A percentile compares a stretch with the other conserved stretches of the same genome.
phyloP scores from a whole-genome alignment of 2,888 invertebrate species.

The Diachrysia chrysitis region DNA sequence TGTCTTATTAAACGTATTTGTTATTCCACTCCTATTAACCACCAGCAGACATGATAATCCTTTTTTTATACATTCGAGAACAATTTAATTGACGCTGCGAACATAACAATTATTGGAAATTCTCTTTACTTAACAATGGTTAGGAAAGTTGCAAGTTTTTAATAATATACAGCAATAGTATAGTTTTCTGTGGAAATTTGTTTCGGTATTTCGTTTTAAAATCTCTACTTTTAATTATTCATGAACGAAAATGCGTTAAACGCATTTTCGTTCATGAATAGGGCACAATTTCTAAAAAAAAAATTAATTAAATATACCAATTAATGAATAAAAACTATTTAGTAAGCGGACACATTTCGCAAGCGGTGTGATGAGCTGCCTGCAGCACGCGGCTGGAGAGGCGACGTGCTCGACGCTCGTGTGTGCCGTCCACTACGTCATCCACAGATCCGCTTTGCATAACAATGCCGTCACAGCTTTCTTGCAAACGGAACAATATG shows the following conservation, averaged over 20 bases:
- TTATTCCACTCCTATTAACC: constrained; percentile 46
- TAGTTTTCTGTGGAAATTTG: constrained; percentile 6
- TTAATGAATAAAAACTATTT: neutral
- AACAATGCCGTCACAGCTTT: constrained; percentile 77
- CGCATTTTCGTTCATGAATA: too few species aligned
- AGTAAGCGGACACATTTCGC: neutral
- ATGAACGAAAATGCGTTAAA: neutral
- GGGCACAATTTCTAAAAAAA: neutral
- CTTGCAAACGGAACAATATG: constrained; percentile 72
- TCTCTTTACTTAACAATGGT: constrained; percentile 36
- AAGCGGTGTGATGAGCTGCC: constrained; percentile 26
- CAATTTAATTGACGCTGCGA: constrained; percentile 50
- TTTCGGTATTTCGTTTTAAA: neutral
- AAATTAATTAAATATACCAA: neutral
- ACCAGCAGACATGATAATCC: constrained; percentile 39
- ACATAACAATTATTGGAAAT: constrained; percentile 53
- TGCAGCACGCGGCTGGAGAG: constrained; percentile 5
- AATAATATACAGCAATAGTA: constrained; percentile 27
- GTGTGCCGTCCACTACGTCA: neutral
- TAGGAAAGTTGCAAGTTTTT: constrained; percentile 46
- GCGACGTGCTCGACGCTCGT: constrained; percentile 19
- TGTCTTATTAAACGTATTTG: constrained; percentile 53
- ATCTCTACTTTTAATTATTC: neutral
- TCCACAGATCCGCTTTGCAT: constrained; percentile 78
- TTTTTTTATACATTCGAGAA: constrained; percentile 47